Conservation (phyloP, 2,113 vertebrate genomes). For the Trogon surrucura region DNA sequence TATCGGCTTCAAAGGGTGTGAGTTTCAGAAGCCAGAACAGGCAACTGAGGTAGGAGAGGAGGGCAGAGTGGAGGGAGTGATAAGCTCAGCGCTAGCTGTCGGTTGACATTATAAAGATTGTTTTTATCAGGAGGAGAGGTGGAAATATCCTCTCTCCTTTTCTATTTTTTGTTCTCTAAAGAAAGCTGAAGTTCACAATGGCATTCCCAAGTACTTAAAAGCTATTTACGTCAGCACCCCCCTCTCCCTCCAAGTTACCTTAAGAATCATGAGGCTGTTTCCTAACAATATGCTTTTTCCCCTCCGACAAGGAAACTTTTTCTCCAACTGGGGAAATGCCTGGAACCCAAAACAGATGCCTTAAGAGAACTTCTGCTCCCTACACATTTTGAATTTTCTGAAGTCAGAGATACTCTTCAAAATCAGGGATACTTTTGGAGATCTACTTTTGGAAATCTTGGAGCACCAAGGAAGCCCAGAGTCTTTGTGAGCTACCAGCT, state of each 20-base stretch:
- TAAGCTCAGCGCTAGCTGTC: constrained; percentile 54
- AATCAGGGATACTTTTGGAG: too few relatives aligned
- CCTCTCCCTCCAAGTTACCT: neutral
- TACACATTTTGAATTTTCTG: too few relatives aligned
- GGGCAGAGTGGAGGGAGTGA: constrained; percentile 15
- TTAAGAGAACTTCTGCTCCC: neutral
- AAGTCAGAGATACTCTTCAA: neutral
- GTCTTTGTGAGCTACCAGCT: too few relatives aligned
- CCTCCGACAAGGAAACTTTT: neutral
- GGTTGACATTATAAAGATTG: constrained; percentile 52
- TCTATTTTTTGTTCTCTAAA: neutral
- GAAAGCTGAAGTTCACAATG: neutral
- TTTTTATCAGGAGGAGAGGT: constrained; percentile 37
- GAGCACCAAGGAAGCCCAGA: too few relatives aligned
- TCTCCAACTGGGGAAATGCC: neutral
- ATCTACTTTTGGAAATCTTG: neutral
- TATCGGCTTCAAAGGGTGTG: constrained; percentile 47
- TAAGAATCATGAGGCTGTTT: neutral
- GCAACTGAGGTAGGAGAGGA: neutral
- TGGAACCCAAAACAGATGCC: neutral
- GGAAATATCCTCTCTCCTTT: neutral
- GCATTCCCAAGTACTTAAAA: neutral
- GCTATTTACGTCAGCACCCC: neutral
- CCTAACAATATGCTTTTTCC: neutral
- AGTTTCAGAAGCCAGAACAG: constrained; percentile 64